A percentile compares a stretch with the other conserved stretches of the same genome.
Conservation (phyloP, 2,797 vertebrate species). For the Phalloptychus januarius region DNA sequence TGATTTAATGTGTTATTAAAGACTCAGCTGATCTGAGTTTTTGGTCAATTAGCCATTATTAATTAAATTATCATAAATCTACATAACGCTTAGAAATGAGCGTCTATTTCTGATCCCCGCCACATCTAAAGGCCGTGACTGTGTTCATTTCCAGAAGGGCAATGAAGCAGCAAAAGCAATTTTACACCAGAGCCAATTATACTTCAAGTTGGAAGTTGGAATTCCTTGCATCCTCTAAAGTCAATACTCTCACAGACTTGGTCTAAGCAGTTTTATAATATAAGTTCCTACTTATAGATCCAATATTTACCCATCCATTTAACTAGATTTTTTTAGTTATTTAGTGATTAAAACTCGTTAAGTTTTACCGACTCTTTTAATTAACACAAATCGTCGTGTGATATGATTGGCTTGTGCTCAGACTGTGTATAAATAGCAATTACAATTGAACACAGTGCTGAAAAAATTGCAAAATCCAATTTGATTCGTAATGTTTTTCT, state of each 20-base stretch:
- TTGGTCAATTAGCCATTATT: constrained; percentile 76
- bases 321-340: neutral
- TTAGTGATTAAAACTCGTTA: neutral
- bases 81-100: constrained; percentile 63
- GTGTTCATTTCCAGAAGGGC: constrained; percentile 64
- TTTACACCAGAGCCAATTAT: constrained; percentile 57
- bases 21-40: constrained; percentile 72
- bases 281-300: constrained; percentile 4
- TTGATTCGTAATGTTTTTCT: neutral
- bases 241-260: constrained; percentile 35
- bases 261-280: constrained; percentile 22
- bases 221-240: constrained; percentile 37
- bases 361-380: neutral
- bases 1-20: constrained; percentile 73
- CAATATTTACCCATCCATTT: neutral
- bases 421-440: constrained; percentile 1
- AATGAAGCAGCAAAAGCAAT: constrained; percentile 56
- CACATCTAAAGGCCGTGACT: constrained; percentile 60
- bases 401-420: neutral
- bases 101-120: constrained; percentile 57
- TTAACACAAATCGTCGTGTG: neutral
- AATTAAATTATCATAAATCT: constrained; percentile 77
- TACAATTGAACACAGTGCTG: neutral
- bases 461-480: constrained; percentile 1
- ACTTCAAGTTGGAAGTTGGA: constrained; percentile 44